Evolutionary conservation across 2,888 invertebrate genomes (phyloP), one percentile per base, ranked within the genome.

Genomic region (Hylaea fasciaria): DNA sequence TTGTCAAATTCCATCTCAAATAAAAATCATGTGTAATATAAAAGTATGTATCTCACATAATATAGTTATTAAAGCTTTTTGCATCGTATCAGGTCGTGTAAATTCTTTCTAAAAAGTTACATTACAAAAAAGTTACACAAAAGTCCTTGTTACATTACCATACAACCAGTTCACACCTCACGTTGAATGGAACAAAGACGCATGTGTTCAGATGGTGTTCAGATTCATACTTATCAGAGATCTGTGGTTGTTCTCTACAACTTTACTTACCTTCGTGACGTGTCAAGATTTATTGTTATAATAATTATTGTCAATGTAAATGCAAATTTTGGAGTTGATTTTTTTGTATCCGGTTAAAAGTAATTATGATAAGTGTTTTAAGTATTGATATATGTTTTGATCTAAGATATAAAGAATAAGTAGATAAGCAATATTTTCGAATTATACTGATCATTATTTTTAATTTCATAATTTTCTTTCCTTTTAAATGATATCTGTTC

Each of bases 111-210:
- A 14, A 40, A 40, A 40, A 4, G 40, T 11, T 40, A 40, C 14
- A 40, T 8, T 5, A 40, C 7, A 40, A 40, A 40, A 40, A 13
- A n/a, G 22, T 44, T n/a, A 49, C 17, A 40, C 48, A 32, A 32
- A 32, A 32, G 28, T 45, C n/a, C 43, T 48, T 53, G 51, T 51
- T 56, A 52, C 29, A 57, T 57, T 62, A 57, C 53, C 62, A 66
- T 66, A 69, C 49, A 49, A 39, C 66, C 65, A 73, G 73, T 79
- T 81, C 74, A 79, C 78, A 80, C 76, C 70, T 76, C 70, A 53
- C 49, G 57, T 71, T 77, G 75, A 74, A 77, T 73, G 74, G 73
- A 69, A 80, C 72, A 77, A 78, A 77, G 72, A 73, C 65, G 11
- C 39, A 65, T 70, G 67, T 62, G 72, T 65, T 69, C 45, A 74